Conservation (phyloP, 2,113 vertebrate species). For the Tragelaphus imberbis region DNA sequence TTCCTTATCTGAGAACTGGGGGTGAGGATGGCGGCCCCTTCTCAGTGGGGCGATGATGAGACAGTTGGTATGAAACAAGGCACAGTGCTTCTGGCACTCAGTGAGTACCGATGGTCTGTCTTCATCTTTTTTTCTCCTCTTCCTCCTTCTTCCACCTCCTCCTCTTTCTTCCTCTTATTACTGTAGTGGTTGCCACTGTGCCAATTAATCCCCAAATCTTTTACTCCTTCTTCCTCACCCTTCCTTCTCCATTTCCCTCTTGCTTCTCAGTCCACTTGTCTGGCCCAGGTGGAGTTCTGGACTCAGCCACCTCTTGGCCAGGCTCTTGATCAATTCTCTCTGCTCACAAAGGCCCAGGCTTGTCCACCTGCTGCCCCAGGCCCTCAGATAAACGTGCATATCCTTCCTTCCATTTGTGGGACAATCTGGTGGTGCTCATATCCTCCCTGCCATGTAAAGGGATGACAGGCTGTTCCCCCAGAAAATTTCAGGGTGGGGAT, state of each 20-base stretch:
- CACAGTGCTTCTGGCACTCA: not conserved
- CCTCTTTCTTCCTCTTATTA: not conserved
- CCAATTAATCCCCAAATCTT: not conserved
- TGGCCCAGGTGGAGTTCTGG: not conserved
- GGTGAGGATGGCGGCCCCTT: not conserved
- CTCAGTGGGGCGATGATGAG: not conserved
- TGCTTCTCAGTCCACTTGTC: not conserved
- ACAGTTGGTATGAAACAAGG: not conserved
- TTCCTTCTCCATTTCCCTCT: not conserved
- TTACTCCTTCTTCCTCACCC: not conserved
- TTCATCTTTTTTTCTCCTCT: not conserved
- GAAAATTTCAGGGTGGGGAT: not conserved
- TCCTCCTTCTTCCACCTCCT: not conserved
- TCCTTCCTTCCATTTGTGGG: not conserved
- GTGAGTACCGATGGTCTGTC: not conserved
- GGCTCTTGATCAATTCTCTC: not conserved
- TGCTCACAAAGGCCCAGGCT: not conserved
- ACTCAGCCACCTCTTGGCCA: not conserved
- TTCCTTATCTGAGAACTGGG: not conserved
- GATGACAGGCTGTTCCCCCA: fast-evolving
- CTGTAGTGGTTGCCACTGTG: not conserved
- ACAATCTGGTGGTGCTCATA: not conserved
- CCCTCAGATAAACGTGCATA: not conserved
- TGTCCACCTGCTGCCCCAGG: not conserved
- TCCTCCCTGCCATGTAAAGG: not conserved